Base-by-base conservation (phyloP, 1,140 invertebrate genomes). In the Palaemon carinicauda region DNA sequence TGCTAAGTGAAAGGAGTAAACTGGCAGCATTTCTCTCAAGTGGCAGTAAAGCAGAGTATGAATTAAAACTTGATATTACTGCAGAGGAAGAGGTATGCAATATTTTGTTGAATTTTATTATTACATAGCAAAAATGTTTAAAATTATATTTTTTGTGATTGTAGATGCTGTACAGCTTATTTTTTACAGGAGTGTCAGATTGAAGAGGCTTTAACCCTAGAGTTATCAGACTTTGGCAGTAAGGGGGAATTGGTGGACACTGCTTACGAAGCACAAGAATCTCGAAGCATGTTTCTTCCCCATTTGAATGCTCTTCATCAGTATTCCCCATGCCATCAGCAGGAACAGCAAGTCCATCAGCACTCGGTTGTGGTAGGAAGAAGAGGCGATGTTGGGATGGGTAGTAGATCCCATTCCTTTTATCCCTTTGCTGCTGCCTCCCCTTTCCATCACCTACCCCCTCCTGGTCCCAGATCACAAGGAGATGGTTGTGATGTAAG, bases 21-120 rank as follows among this genome's bases (percentile, higher is more conserved):
- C 50, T 86, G 50, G 84, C 75, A 21, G 77, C 78, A 1, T 80
- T 86, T 73, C 77, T 86, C 50, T 86, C 84, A 19, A 86, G 77
- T 71, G 77, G 65, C 17, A 80, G 21, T 21, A 86, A 86, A 19
- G 77, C 56, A 80, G 81, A 83, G 2, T 88, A 83, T 88, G 87
- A 88, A n/a, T 24, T 88, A 33, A 82, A 83, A n/a, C 75, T 83
- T 17, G 87, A 88, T 65, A 88, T 83, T 31, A 83, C 80, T 24
- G 80, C 87, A 27, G 81, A 83, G 29, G 81, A 83, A 53, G 87
- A 88, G 80, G 80, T 88, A 78, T 56, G 29, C 1, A n/a, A 21
- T 33, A 41, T 21, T 33, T 80, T 33, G 60, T 29, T 73, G 3
- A 27, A 10, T 21, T n/a, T 60, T 73, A 24, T 73, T 14, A 10